Base-by-base conservation (phyloP, 2,113 vertebrate species). In the Sapayoa aenigma region DNA sequence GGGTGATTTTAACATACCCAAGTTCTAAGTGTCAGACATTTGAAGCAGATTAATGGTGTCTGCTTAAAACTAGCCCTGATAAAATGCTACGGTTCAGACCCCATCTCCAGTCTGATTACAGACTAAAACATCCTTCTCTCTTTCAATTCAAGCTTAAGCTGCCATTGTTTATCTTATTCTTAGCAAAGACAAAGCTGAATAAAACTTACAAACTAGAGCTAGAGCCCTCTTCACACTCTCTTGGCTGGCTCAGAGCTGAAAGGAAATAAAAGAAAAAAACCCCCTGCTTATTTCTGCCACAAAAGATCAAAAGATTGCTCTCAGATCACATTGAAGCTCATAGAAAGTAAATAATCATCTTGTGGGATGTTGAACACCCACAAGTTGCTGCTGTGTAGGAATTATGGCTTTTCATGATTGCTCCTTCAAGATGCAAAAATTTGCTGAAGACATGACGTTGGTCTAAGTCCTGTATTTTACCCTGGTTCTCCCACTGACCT, bases 351-450 rank as follows among this genome's bases (percentile, higher is more conserved):
- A 87, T 90, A 84, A 86, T 92, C 72, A 90, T 93, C 68, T 81
- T 93, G 83, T 94, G 95, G 90, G 65, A 75, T 89, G 76, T 68
- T 78, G 76, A 84, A 93, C 31, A 89, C 35, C 75, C 68, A 33
- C 75, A 90, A 71, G 83, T 41, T 52, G 23, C 72, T 72, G 39
- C 31, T 37, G 47, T 78, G 35, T 66, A 93, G 80, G 83, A 92
- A 93, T 92, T 95, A 75, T 23, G 90, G 83, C 79, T 96, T 97
- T 50, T 86, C 60, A 69, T 46, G 76, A 87, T 78, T 93, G 69
- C 37, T 49, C 53, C 2, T 8, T 92, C 84, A 94, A 71, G 65
- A 89, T 37, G n/a, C 35, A 59, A 44, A 85, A 78, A 19, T 86
- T 81, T 80, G 42, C 47, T 62, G 31, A 25, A 77, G 66, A 47